A percentile compares a stretch with the other conserved stretches of the same genome.
These are phyloP conservation scores for Cyaniris semiargus DNA, from an alignment of 2,888 invertebrate species.

Conservation along the genomic window DNA sequence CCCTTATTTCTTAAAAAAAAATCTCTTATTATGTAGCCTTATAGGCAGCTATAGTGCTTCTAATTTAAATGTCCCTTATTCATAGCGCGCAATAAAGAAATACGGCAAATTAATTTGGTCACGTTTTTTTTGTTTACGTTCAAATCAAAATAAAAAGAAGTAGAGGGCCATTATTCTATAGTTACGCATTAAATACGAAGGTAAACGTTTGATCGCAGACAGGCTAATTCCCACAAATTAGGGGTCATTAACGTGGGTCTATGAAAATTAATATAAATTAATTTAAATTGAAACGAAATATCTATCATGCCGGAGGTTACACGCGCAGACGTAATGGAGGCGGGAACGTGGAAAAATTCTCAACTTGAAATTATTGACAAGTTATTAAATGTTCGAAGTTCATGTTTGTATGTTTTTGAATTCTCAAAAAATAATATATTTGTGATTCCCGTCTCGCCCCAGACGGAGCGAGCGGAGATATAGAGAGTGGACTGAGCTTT, in stretches of 20 bases:
- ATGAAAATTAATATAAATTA: background rate
- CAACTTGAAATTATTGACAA: background rate
- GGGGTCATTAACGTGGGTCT: background rate
- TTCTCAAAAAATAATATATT: background rate
- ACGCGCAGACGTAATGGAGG: background rate
- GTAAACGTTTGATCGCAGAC: background rate
- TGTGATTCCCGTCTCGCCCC: constrained; percentile 7
- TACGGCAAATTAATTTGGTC: too few species aligned
- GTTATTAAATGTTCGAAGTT: constrained; percentile 7
- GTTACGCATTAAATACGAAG: background rate
- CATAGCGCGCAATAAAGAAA: too few species aligned
- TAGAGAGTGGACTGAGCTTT: background rate
- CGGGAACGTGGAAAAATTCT: background rate
- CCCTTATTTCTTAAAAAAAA: too few species aligned
- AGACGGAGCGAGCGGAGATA: background rate
- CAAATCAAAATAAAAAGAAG: too few species aligned
- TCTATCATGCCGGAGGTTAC: background rate
- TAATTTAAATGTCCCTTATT: too few species aligned
- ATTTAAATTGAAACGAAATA: background rate
- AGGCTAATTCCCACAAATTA: background rate
- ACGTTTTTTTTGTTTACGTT: too few species aligned
- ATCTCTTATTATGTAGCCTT: too few species aligned
- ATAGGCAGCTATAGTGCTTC: too few species aligned
- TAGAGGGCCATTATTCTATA: too few species aligned
- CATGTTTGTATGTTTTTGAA: background rate